Base-by-base conservation (phyloP, 2,113 vertebrate species). In the Microtus richardsoni region DNA sequence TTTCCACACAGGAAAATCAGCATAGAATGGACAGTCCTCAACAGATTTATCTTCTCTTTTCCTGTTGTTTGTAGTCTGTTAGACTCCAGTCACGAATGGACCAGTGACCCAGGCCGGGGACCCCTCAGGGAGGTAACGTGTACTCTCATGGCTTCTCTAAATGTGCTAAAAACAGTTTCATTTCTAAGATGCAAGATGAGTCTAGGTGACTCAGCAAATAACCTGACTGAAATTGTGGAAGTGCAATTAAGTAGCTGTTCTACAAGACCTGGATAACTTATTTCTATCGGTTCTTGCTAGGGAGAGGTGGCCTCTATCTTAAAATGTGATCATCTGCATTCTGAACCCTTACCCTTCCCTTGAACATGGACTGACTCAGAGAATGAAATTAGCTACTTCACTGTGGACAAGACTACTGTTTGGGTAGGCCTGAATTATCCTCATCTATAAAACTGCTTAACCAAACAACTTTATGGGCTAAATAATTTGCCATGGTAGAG, bases 1-100 rank as follows among this genome's bases (percentile, higher is more conserved):
- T 97, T 97, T 94, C 92, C 84, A 73, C 88, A 94, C 97, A 98
- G 98, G 98, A 99, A 98, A 94, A 71, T 80, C 64, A 78, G 95
- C 94, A 91, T 73, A 88, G 97, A 96, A 98, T 98, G 98, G 97
- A 89, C 79, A 4, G 91, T 98, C 94, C 97, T 97, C 36, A 97
- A 39, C 94, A 96, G 96, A 97, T 66, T 75, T 39, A 44, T 87
- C 60, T 95, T 79, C 91, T 62, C 49, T 97, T 97, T 96, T 91
- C 73, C 96, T 95, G 82, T 98, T 98, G 96, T 98, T 98, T 96
- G 94, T 5, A 44, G 97, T 97, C 94, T 92, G 79, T 90, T 93
- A 58, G 96, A 96, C 88, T 83, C 33, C 47, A 92, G 73, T 80
- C 62, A 96, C 93, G 90, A 96, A 60, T 22, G 75, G 44, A n/a